Evolutionary conservation across 2,797 vertebrate genomes (phyloP).

Genomic region (Poliocrania exsul): DNA sequence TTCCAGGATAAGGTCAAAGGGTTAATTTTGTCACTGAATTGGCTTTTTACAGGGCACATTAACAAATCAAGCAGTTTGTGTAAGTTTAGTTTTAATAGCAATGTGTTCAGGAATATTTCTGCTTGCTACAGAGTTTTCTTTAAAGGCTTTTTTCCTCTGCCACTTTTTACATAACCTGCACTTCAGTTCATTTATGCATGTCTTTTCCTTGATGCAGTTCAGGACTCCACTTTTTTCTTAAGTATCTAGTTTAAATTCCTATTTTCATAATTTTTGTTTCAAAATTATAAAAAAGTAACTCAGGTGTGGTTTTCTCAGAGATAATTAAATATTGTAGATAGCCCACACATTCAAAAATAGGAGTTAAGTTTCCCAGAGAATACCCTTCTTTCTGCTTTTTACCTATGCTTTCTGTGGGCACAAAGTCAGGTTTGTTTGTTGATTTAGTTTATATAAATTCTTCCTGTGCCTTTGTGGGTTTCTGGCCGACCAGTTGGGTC

Average conservation of each 20-base stretch:
- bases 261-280: neutral
- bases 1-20: slow-evolving; percentile 67
- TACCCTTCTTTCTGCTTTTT: neutral
- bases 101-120: slow-evolving; percentile 22
- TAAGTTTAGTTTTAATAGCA: slow-evolving; percentile 56
- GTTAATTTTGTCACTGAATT: slow-evolving; percentile 74
- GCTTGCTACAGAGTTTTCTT: neutral
- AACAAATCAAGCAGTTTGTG: slow-evolving; percentile 64
- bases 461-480: neutral
- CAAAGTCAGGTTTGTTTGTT: neutral
- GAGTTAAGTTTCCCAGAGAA: neutral
- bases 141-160: neutral
- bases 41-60: slow-evolving; percentile 57
- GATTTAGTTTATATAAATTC: neutral
- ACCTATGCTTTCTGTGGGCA: neutral
- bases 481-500: neutral
- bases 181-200: neutral
- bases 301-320: neutral
- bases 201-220: neutral
- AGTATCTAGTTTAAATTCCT: neutral
- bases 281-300: neutral
- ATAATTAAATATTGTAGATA: neutral
- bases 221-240: neutral
- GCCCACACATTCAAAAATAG: neutral
- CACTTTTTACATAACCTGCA: neutral